These are phyloP conservation scores for Geothlypis trichas DNA, from an alignment of 2,113 vertebrate genomes.

Conservation along the genomic window DNA sequence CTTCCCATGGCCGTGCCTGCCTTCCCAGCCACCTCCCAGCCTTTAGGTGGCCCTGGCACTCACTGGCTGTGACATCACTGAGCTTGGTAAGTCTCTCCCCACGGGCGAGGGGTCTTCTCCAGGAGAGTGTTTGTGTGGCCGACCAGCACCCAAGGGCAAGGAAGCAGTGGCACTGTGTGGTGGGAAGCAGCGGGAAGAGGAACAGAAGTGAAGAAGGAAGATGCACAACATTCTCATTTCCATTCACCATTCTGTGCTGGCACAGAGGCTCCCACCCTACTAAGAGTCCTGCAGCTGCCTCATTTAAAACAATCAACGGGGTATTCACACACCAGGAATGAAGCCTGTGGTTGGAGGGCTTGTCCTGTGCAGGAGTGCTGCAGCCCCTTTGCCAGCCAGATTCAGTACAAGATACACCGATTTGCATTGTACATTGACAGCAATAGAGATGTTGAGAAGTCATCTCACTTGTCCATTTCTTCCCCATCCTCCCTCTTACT, in stretches of 20 bases:
- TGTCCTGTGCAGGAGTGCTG: not conserved
- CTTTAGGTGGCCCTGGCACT: not conserved
- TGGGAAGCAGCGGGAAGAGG: not conserved
- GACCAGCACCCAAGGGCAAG: not conserved
- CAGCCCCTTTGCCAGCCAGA: not conserved
- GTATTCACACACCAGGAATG: not conserved
- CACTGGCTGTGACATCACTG: not conserved
- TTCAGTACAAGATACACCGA: not conserved
- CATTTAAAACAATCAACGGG: fast-evolving
- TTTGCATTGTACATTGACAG: not conserved
- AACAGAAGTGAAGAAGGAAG: not conserved
- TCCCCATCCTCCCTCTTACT: not conserved
- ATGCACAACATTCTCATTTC: not conserved
- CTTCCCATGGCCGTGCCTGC: fast-evolving
- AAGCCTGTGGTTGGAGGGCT: not conserved
- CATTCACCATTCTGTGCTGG: not conserved
- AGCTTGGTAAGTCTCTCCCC: not conserved
- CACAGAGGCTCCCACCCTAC: not conserved
- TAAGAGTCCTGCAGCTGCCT: not conserved
- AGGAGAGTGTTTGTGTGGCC: not conserved
- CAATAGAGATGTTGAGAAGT: not conserved
- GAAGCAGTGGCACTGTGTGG: not conserved
- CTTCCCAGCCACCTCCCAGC: not conserved
- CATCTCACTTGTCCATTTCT: not conserved
- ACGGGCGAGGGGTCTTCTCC: not conserved